phyloP scores from a whole-genome alignment of 2,797 vertebrate species.

The Chiroxiphia lanceolata region DNA sequence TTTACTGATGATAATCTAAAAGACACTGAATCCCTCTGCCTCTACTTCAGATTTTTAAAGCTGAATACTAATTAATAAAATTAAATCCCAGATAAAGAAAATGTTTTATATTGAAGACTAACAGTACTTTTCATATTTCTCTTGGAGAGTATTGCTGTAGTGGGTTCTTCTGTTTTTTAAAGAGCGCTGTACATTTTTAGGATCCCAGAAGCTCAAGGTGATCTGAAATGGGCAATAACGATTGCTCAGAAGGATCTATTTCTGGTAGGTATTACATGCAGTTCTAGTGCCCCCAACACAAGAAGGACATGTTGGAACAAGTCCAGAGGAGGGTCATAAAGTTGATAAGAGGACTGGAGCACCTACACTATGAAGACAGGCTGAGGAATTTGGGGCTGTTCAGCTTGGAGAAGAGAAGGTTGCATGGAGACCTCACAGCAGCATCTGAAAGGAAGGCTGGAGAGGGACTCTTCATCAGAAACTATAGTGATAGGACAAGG shows the following conservation, averaged over 20 bases:
- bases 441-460: background rate
- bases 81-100: slow-evolving; percentile 44
- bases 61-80: slow-evolving; percentile 45
- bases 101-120: slow-evolving; percentile 17
- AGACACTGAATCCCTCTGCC: slow-evolving; percentile 6
- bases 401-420: background rate
- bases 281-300: background rate
- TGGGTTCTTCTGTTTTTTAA: background rate
- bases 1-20: slow-evolving; percentile 26
- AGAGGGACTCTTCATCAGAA: background rate
- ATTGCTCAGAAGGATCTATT: slow-evolving; percentile 1
- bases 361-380: background rate
- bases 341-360: background rate
- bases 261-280: background rate
- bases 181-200: background rate
- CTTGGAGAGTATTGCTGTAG: background rate
- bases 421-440: background rate
- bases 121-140: slow-evolving; percentile 8
- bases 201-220: background rate
- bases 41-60: slow-evolving; percentile 33
- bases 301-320: fast-evolving
- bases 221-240: background rate
- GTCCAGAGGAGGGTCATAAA: background rate
- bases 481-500: background rate
- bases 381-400: background rate